Evolutionary conservation across 2,797 vertebrate species (phyloP), one percentile per base, ranked within the genome.

Genomic region (Gymnoscopelus microlampas): DNA sequence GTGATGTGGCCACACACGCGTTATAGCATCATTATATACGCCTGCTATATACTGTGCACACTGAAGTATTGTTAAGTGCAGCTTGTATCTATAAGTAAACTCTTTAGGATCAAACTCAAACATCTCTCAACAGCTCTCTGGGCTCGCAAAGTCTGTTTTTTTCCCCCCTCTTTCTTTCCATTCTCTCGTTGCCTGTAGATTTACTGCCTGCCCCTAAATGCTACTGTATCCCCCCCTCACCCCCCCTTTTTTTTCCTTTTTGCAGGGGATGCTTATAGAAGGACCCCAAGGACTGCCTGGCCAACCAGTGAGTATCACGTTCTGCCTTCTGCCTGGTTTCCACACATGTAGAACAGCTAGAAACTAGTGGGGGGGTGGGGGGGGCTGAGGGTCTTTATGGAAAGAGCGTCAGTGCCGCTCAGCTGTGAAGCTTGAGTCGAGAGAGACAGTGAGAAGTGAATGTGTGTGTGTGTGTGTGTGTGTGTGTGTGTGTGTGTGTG

Each of bases 181-280:
- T 58, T 44, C 49, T 44, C 66, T 50, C 13, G 13, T 55, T 63
- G 39, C 55, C 68, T 63, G 53, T 47, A 71, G 71, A 75, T 82
- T 73, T 77, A 79, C 47, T 53, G 73, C 54, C 59, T 61, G 49
- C 61, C 48, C 72, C 73, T 76, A 61, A 90, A 89, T 85, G 90
- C 91, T 91, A 91, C 88, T 87, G 82, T 85, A 84, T 88, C 83
- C 66, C 73, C 74, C 39, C 39, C 39, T 19, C 19, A 19, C 39
- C 39, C 6, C 39, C 39, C 39, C 39, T 2, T 80, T 84, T 89
- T 88, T 82, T 44, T 44, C 26, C 7, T 39, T 39, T 82, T 85
- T 90, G n/a, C 79, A 99, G 97, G 97, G 97, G 56, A 99, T 99
- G 98, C 95, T 99, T 82, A 90, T 99, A 82, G 97, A 99, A 94